Conservation (phyloP, 1,140 invertebrate genomes). For the Lepidotrigona ventralis region DNA sequence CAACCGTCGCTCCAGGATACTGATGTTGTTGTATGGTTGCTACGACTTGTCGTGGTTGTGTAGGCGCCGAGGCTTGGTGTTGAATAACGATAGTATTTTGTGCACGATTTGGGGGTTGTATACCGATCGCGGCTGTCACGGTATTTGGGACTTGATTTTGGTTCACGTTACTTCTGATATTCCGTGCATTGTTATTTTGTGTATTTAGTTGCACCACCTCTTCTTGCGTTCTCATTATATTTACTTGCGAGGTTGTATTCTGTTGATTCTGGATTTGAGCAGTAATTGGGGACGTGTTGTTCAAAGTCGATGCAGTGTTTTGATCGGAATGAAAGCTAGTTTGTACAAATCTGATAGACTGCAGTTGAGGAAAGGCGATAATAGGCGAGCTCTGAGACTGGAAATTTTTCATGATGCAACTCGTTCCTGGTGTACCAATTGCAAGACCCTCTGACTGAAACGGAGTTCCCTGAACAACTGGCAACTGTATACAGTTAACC, state of each 20-base stretch:
- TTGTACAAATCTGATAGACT: conserved; percentile 77
- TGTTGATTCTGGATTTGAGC: conserved; percentile 67
- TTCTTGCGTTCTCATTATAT: conserved; percentile 70
- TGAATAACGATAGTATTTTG: conserved; percentile 74
- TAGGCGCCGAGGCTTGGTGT: conserved; percentile 64
- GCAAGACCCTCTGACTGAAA: conserved; percentile 73
- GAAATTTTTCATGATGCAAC: conserved; percentile 75
- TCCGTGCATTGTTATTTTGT: conserved; percentile 60
- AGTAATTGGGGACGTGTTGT: conserved; percentile 62
- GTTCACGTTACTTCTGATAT: conserved; percentile 52
- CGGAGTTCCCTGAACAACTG: conserved; percentile 69
- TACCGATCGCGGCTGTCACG: conserved; percentile 57
- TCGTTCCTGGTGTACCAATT: conserved; percentile 66
- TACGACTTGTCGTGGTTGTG: conserved; percentile 74
- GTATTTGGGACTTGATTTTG: conserved; percentile 60
- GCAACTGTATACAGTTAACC: conserved; percentile 74
- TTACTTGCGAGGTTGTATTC: conserved; percentile 65
- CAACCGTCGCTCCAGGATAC: conserved; percentile 72
- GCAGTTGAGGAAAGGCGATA: conserved; percentile 75
- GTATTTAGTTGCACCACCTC: conserved; percentile 69
- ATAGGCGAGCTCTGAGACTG: conserved; percentile 75
- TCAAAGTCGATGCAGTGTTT: conserved; percentile 56
- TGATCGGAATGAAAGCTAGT: conserved; percentile 77
- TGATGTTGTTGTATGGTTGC: conserved; percentile 68
- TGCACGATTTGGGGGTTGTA: conserved; percentile 67